Base-by-base conservation (phyloP, 2,113 vertebrate genomes). In the Garra rufa region DNA sequence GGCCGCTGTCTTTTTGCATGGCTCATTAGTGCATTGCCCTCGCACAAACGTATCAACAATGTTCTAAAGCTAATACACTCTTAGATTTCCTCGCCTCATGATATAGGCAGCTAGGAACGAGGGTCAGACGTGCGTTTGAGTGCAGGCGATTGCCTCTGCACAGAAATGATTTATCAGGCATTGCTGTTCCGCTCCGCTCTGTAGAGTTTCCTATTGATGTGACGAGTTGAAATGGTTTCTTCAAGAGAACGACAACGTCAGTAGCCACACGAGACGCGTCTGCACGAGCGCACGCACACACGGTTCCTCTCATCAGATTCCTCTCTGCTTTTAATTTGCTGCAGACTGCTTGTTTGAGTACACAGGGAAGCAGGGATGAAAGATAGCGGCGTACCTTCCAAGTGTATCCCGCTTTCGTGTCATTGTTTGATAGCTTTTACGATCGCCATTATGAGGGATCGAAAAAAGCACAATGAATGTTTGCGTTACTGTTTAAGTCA, bases 51-150 rank as follows among this genome's bases (percentile, higher is more conserved):
- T 91, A 93, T 91, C 92, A 92, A 92, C 91, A 91, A 89, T 90
- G 90, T 91, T 93, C 88, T 89, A 90, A 91, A 79, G 91, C 92
- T 92, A 92, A 93, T 93, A 92, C 90, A 91, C 92, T 91, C 93
- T 93, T 91, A 90, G 91, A 92, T 92, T 91, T 89, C 84, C 81
- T 86, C 91, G 91, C 88, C 90, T 85, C 91, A 88, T 79, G 79
- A 87, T 70, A 63, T 61, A 70, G 52, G 50, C 59, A 43, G 83
- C 76, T 26, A 80, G 81, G 78, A 81, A 74, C 28, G 50, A 63
- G 63, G 83, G 91, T 92, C 87, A 78, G 71, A 61, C 44, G 71
- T 59, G 61, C 59, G 24, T 59, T 76, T 79, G 59, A 86, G 81
- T 76, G 83, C 76, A 63, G 76, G 48, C 43, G 77, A 88, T 88